Evolutionary conservation across 2,888 invertebrate genomes (phyloP).

Genomic region (Itoplectis maculator): DNA sequence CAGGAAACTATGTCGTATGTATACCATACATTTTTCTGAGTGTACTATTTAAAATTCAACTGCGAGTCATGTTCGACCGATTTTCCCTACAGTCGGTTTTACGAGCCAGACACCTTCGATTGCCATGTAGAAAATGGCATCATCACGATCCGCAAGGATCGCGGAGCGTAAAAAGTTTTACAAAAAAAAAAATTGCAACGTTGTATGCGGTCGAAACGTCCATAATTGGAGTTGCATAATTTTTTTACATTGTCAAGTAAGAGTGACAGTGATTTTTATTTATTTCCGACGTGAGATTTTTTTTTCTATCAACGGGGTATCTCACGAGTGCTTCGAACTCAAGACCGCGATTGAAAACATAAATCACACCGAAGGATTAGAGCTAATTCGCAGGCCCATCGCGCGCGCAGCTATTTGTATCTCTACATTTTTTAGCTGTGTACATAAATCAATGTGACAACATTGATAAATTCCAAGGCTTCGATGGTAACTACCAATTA

Average conservation of each 20-base stretch:
- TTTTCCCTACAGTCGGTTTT: not conserved
- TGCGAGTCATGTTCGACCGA: not conserved
- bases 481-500: not conserved
- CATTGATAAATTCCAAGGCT: slow-evolving; percentile 9
- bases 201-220: no score
- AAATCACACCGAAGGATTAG: slow-evolving; percentile 1
- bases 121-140: slow-evolving; percentile 16
- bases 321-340: not conserved
- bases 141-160: not conserved
- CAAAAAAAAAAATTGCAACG: no score
- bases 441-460: not conserved
- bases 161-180: not conserved
- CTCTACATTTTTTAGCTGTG: no score
- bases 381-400: not conserved
- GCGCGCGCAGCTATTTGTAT: not conserved
- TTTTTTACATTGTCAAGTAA: no score
- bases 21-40: no score
- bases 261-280: no score
- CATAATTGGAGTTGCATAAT: no score
- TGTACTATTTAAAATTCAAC: no score
- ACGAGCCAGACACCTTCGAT: slow-evolving; percentile 31
- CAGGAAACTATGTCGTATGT: no score
- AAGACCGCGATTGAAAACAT: not conserved
- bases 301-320: no score
- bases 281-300: no score